Evolutionary conservation across 2,797 vertebrate genomes (phyloP), one percentile per base, ranked within the genome.

Genomic region (Ciconia nigra): DNA sequence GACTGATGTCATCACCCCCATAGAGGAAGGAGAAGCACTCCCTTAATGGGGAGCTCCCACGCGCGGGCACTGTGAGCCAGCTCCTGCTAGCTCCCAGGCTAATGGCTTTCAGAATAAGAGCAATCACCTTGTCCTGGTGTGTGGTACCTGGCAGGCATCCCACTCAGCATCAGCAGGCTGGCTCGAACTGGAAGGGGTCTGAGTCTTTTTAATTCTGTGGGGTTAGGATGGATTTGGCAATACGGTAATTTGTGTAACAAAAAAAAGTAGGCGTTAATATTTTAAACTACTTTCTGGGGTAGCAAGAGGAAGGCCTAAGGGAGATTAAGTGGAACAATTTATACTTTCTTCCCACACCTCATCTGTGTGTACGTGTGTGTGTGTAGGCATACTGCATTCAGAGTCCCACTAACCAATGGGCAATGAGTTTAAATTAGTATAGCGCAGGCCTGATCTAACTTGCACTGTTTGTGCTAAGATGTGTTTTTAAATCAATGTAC

Each of bases 1-100:
- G 74, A 85, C 81, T 96, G 93, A 97, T 89, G 87, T 97, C 93
- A 93, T 78, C 90, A 81, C 18, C 33, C 73, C 58, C 61, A 29
- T 2, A 47, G 88, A 77, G 81, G 86, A 95, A 92, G 83, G 77
- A 93, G 83, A 66, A 87, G 74, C 61, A 69, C 29, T 91, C 76
- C 78, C 49, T 87, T 8, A 87, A 83, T 19, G 87, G 89, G 83
- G 90, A 79, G 72, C 79, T 93, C 93, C 93, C 92, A 95, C 2
- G 8, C 2, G 11, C 1, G 42, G 78, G 91, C 70, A 81, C 58
- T 35, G 59, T 1, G 8, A 90, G 65, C 94, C 86, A 83, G 90
- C 83, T 87, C 63, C 90, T 42, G 76, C 31, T 10, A 39, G 47
- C 84, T 94, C 86, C 83, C 58, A 47, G 83, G 52, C 69, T 86